Conservation (phyloP, 2,113 vertebrate genomes). For the Saccopteryx leptura region DNA sequence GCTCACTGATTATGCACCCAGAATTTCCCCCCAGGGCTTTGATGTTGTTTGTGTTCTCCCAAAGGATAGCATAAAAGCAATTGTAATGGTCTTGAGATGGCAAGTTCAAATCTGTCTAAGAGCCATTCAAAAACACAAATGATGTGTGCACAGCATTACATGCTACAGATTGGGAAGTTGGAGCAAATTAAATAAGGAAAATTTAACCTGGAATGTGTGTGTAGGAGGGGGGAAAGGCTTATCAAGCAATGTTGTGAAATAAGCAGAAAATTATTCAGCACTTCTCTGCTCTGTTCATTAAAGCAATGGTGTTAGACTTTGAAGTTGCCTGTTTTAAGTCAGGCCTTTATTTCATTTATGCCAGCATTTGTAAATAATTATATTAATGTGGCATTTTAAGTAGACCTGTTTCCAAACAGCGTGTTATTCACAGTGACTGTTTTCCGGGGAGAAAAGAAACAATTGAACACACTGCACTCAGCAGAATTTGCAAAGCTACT, state of each 20-base stretch:
- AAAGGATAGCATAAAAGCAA: slow-evolving; percentile 77
- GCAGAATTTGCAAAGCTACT: slow-evolving; percentile 1
- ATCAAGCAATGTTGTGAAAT: slow-evolving; percentile 67
- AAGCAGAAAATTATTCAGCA: slow-evolving; percentile 84
- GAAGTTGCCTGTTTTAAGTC: slow-evolving; percentile 77
- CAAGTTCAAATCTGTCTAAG: slow-evolving; percentile 58
- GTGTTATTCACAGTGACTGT: slow-evolving; percentile 56
- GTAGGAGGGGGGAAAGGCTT: slow-evolving; percentile 52
- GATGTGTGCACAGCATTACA: background rate
- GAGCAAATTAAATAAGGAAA: slow-evolving; percentile 44
- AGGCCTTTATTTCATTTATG: slow-evolving; percentile 82
- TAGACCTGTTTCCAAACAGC: slow-evolving; percentile 84
- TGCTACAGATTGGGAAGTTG: background rate
- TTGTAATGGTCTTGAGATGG: slow-evolving; percentile 28
- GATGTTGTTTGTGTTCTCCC: slow-evolving; percentile 68
- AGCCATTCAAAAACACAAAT: slow-evolving; percentile 66
- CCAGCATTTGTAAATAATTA: slow-evolving; percentile 88
- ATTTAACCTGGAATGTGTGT: slow-evolving; percentile 37
- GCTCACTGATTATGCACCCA: background rate
- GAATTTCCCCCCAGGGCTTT: background rate
- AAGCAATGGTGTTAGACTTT: slow-evolving; percentile 72
- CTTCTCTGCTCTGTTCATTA: slow-evolving; percentile 78
- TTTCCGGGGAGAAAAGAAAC: slow-evolving; percentile 63
- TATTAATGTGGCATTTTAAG: slow-evolving; percentile 85
- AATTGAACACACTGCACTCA: slow-evolving; percentile 59